Conservation (phyloP, 2,797 vertebrate species). For the Gymnocypris eckloni region DNA sequence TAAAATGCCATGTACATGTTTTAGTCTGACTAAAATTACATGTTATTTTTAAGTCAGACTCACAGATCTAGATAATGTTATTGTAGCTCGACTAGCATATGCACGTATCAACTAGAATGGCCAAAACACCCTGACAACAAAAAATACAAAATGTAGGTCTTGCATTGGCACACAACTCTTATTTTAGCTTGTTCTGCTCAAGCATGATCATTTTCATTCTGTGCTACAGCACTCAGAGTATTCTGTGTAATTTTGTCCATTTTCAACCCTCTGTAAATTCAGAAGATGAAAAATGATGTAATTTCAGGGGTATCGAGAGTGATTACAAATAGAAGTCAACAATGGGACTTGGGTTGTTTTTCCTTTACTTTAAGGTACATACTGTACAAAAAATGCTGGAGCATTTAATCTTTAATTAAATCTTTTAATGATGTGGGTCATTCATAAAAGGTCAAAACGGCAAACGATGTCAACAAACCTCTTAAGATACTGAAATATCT, state of each 20-base stretch:
- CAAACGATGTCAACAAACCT: conserved; percentile 48
- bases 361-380: conserved; percentile 22
- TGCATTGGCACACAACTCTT: not conserved
- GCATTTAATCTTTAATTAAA: conserved; percentile 13
- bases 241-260: conserved; percentile 22
- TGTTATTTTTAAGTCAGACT: not conserved
- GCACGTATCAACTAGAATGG: not conserved
- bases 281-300: not conserved
- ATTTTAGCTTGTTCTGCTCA: conserved; percentile 22
- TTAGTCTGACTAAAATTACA: not conserved
- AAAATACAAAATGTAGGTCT: conserved; percentile 43
- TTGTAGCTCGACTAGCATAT: not conserved
- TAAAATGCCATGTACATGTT: not conserved
- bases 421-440: conserved; percentile 6
- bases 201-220: conserved; percentile 8
- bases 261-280: conserved; percentile 16
- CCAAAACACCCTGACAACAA: not conserved
- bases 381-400: conserved; percentile 5
- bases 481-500: conserved; percentile 44
- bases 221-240: not conserved
- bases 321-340: conserved; percentile 36
- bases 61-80: not conserved
- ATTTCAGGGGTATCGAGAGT: not conserved
- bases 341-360: conserved; percentile 23
- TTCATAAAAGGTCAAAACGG: not conserved